Evolutionary conservation across 2,888 invertebrate genomes (phyloP).

Genomic region (Nymphalis polychloros): DNA sequence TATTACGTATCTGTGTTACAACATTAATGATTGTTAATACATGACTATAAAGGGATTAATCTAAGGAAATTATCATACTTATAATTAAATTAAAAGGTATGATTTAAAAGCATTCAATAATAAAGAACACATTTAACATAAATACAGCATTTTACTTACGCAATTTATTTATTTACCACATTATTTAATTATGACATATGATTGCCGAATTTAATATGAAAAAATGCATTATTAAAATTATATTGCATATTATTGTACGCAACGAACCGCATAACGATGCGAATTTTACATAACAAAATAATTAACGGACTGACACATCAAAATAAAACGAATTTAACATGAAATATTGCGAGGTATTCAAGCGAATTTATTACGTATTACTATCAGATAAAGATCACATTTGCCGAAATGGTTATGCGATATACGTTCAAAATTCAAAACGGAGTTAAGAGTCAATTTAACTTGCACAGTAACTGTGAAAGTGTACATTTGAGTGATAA

Average conservation of each 20-base stretch:
- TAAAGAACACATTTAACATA: no score
- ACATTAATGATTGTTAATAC: no score
- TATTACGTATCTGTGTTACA: no score
- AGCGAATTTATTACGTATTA: neutral
- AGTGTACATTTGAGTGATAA: slow-evolving; percentile 47
- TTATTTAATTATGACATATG: neutral
- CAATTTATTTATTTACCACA: neutral
- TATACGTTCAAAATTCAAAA: slow-evolving; percentile 12
- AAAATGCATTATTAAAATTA: neutral
- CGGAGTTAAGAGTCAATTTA: slow-evolving; percentile 55
- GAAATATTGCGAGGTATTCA: neutral
- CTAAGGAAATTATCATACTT: no score
- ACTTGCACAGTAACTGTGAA: slow-evolving; percentile 55
- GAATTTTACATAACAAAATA: slow-evolving; percentile 2
- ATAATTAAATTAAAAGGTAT: no score
- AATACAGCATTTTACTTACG: no score
- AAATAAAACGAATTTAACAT: neutral
- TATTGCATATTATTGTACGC: neutral
- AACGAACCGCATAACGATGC: neutral
- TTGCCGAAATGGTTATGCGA: neutral
- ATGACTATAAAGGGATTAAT: no score
- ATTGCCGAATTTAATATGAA: neutral
- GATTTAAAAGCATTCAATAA: no score
- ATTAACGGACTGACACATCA: slow-evolving; percentile 1
- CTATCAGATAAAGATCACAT: neutral